Base-by-base conservation (phyloP, 1,140 invertebrate species). In the Akabosia matsudoensis region DNA sequence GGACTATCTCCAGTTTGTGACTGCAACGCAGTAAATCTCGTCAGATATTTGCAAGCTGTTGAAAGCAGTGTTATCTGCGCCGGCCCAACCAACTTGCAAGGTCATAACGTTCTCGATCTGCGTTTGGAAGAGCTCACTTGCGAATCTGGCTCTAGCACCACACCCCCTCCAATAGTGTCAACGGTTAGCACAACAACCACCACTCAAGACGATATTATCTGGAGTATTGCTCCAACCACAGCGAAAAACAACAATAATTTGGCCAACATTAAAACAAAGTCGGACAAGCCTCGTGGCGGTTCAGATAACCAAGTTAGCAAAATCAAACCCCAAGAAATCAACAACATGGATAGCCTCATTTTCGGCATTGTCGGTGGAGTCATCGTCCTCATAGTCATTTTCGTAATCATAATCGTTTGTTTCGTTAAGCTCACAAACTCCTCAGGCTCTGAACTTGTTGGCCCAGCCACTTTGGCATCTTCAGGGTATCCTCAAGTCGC, bases 331-430 rank as follows among this genome's bases (percentile, higher is more conserved):
- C 79, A 88, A 10, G 87, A 89, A 1, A 87, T 92, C 0, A 91
- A 88, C 61, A 95, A 94, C 78, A 94, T 96, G 81, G 94, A 97
- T 80, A 95, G 93, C 1, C 84, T 97, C 0, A 96, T 97, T 70
- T 95, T 96, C 73, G 93, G 93, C 1, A 95, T 96, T 79, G 93
- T 96, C 0, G 93, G 93, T 0, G 93, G 93, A 18, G 93, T 96
- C 0, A 92, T 96, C 16, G 93, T 91, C 0, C 94, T 97, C 82
- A 94, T 96, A 70, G 91, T 92, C 13, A 91, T 96, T 76, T 86
- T 96, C 18, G 92, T 96, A 33, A 91, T 96, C 28, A 90, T 92
- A 0, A 95, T 96, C 76, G 75, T 81, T 33, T 96, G 94, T 83
- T 92, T 96, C 22, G 91, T 95, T 16, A 87, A 93, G 28, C 82